Evolutionary conservation across 1,140 invertebrate genomes (phyloP), one percentile per base, ranked within the genome.

Genomic region (Euura lappo): DNA sequence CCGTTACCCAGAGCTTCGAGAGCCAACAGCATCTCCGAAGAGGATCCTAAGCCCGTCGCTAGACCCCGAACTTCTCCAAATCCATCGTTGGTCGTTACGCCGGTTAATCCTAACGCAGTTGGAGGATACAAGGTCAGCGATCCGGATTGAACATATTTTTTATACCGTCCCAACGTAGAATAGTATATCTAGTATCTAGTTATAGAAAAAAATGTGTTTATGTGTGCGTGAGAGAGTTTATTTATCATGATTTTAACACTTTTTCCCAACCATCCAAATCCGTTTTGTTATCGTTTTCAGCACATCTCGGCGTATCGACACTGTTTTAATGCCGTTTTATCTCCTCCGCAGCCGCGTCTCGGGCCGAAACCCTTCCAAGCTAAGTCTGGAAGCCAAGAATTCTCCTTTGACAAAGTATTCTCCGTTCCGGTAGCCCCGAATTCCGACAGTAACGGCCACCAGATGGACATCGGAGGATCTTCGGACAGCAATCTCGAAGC

Each of bases 281-380:
- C 28, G 28, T 28, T 28, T 28, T 28, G 28, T 28, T 28, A 28
- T 28, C 28, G 28, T 28, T 28, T 28, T 28, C 28, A 28, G 28
- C 28, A 28, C 28, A 28, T 28, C 28, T 28, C 1, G 28, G 28
- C 28, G 28, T 28, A 28, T 28, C 28, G 28, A 28, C 28, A 4
- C 45, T 28, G 28, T 28, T 28, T 28, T 28, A 28, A 28, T 28
- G 1, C 28, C 28, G 73, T 73, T 71, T 76, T 75, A 73, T 74
- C 44, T 65, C 65, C 77, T 71, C 81, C 83, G 72, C 87, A 95
- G 94, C 94, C 94, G 28, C 90, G 94, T 13, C 88, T 95, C 7
- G 94, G 94, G 43, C 94, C 94, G 42, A 95, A 95, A 81, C 94
- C 94, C 8, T 95, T 95, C 79, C 94, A 94, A 65, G 91, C 93